phyloP scores from a whole-genome alignment of 2,113 vertebrate genomes.

The Epinephelus fuscoguttatus region DNA sequence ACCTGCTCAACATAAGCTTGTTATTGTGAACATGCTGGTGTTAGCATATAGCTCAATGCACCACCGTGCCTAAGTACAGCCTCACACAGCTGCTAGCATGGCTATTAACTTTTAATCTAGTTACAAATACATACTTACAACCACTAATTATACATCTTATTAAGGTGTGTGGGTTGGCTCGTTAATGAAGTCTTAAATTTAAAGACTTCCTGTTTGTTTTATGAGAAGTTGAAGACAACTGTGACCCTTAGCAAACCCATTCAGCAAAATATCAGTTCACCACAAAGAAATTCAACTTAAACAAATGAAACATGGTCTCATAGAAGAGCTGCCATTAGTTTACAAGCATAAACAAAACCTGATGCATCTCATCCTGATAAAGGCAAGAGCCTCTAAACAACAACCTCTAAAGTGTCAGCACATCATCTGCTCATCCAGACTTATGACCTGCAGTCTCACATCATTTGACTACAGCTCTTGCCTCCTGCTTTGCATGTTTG shows the following conservation, averaged over 20 bases:
- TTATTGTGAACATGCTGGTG: too few species aligned
- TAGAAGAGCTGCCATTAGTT: not conserved
- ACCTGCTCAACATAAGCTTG: too few species aligned
- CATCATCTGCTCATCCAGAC: slow-evolving; percentile 9
- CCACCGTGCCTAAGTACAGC: too few species aligned
- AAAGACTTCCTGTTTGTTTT: not conserved
- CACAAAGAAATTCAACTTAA: not conserved
- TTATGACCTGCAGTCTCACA: not conserved
- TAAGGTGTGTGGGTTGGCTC: not conserved
- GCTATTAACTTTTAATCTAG: too few species aligned
- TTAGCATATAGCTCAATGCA: too few species aligned
- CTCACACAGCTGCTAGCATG: too few species aligned
- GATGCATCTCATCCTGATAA: not conserved
- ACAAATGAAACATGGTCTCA: not conserved
- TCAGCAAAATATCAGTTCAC: not conserved
- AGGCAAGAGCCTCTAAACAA: not conserved
- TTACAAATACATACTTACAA: too few species aligned
- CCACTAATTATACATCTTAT: not conserved
- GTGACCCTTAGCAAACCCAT: not conserved
- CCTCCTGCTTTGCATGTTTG: not conserved
- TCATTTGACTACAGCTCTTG: not conserved
- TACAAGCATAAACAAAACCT: not conserved
- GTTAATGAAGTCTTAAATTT: not conserved
- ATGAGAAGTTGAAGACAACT: not conserved
- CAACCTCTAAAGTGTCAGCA: not conserved